These are phyloP conservation scores for Helogale parvula DNA, from an alignment of 2,113 vertebrate genomes.

Conservation along the genomic window DNA sequence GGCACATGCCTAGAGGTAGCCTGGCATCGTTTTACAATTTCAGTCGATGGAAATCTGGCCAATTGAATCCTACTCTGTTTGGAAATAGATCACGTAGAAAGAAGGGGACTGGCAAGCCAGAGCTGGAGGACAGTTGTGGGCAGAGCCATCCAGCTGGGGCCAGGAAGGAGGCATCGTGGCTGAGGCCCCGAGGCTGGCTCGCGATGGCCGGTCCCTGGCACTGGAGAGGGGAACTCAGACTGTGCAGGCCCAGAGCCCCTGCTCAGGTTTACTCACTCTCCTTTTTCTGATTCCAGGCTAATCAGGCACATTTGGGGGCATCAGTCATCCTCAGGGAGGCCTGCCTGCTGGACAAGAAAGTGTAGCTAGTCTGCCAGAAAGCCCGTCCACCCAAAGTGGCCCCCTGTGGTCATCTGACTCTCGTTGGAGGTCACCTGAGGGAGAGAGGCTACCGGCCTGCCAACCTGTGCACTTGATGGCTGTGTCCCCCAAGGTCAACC, in stretches of 20 bases:
- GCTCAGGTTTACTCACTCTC: accelerated
- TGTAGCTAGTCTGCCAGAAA: neutral
- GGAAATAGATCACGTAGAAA: neutral
- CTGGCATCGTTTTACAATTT: neutral
- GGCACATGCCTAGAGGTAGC: neutral
- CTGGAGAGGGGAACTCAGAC: no score
- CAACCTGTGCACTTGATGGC: accelerated
- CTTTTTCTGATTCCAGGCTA: neutral
- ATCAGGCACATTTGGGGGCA: neutral
- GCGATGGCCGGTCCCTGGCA: neutral
- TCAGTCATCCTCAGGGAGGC: neutral
- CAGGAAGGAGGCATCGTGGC: neutral
- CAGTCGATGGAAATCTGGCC: neutral
- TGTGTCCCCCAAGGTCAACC: neutral
- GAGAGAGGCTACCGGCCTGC: neutral
- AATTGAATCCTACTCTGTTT: neutral
- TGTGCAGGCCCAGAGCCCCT: neutral
- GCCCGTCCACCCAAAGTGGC: neutral
- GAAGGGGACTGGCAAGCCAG: neutral
- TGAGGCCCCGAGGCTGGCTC: accelerated
- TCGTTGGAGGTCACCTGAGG: neutral
- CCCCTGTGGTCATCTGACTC: neutral
- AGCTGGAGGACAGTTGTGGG: neutral
- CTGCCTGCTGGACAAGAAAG: neutral
- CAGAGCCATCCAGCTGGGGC: neutral